phyloP scores from a whole-genome alignment of 2,888 invertebrate species.

The Imbricaverruca yamaguchii region DNA sequence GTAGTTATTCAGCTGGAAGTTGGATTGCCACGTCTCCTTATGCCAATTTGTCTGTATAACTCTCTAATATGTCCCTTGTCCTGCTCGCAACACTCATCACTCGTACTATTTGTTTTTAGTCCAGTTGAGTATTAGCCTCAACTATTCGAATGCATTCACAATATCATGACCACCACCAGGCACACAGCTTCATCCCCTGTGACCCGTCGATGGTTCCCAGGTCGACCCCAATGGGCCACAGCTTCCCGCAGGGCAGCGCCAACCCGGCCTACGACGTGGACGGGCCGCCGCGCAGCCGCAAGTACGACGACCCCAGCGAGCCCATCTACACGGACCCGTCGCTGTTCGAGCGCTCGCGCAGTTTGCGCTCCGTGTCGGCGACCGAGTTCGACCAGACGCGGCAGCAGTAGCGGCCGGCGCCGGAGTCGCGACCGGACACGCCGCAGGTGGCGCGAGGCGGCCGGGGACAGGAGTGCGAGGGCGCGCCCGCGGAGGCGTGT shows the following conservation, averaged over 20 bases:
- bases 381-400: neutral
- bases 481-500: neutral
- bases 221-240: neutral
- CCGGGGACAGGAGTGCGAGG: neutral
- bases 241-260: conserved; percentile 16
- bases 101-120: too few species aligned
- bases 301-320: conserved; percentile 65
- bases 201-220: neutral
- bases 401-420: neutral
- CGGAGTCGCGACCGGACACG: neutral
- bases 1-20: too few species aligned
- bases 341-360: conserved; percentile 75
- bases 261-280: conserved; percentile 10
- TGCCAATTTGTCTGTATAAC: too few species aligned
- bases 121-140: too few species aligned
- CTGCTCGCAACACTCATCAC: too few species aligned
- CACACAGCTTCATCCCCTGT: too few species aligned
- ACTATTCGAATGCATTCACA: too few species aligned
- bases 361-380: conserved; percentile 36
- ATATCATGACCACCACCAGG: too few species aligned
- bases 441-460: neutral
- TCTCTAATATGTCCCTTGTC: too few species aligned
- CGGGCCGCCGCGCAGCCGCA: conserved; percentile 17
- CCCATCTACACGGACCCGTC: conserved; percentile 90
- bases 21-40: too few species aligned